Conservation (phyloP, 2,113 vertebrate genomes). For the Astur gentilis region DNA sequence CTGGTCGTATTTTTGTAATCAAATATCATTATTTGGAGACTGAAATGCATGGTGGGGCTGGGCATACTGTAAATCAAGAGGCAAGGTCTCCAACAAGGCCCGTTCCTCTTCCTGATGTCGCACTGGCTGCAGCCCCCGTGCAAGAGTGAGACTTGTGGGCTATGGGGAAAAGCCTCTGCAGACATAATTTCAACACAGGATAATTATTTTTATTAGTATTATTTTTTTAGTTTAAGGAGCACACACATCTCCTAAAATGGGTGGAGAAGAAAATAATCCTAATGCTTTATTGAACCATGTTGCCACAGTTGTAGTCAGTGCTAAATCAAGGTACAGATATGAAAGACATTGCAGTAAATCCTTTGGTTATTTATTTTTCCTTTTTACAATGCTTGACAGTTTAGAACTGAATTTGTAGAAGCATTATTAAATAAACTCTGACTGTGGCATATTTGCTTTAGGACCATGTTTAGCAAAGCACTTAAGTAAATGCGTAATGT, state of each 20-base stretch:
- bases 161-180: neutral
- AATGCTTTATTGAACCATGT: neutral
- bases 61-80: neutral
- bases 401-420: neutral
- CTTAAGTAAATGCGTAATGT: neutral
- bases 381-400: neutral
- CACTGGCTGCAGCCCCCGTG: neutral
- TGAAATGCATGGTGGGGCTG: neutral
- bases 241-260: neutral
- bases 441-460: conserved; percentile 24
- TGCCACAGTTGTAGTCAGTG: neutral
- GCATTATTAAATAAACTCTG: neutral
- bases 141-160: neutral
- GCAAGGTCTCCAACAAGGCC: neutral
- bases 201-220: neutral
- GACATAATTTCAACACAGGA: neutral
- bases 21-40: neutral
- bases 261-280: neutral
- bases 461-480: conserved; percentile 34
- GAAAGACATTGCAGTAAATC: neutral
- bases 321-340: neutral
- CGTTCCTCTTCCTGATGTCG: neutral
- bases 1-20: neutral
- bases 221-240: neutral
- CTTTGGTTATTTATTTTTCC: neutral